Evolutionary conservation across 2,797 vertebrate species (phyloP).

Genomic region (Aldrovandia affinis): DNA sequence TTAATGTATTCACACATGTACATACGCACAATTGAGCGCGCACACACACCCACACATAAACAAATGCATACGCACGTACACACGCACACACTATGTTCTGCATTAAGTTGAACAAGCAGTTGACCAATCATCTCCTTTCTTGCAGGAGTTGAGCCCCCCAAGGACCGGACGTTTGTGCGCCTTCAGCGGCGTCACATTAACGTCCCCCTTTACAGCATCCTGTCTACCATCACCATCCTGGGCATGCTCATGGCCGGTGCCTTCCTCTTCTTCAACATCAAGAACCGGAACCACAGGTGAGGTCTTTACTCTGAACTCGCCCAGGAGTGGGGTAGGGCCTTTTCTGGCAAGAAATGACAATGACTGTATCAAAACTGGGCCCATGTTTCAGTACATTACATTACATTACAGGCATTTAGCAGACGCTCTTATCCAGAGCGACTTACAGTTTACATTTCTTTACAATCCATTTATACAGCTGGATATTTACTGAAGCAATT

Average conservation of each 20-base stretch:
- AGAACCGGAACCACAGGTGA: conserved; percentile 99
- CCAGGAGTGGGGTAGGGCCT: neutral
- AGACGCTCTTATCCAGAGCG: too few relatives aligned
- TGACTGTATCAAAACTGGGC: neutral
- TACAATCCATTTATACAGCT: too few relatives aligned
- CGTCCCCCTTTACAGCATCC: conserved; percentile 94
- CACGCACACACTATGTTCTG: neutral
- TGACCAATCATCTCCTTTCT: neutral
- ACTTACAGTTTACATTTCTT: too few relatives aligned
- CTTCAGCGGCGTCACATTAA: conserved; percentile 94
- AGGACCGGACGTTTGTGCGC: conserved; percentile 92
- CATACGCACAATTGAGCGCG: neutral
- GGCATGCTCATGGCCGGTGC: conserved; percentile 99
- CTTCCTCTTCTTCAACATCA: conserved; percentile 98
- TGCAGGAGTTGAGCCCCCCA: conserved; percentile 90
- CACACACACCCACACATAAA: neutral
- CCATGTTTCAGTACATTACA: too few relatives aligned
- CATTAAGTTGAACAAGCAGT: neutral
- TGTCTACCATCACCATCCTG: conserved; percentile 93
- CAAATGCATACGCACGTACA: neutral
- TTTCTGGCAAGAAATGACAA: neutral
- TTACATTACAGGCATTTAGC: too few relatives aligned
- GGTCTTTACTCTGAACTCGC: conserved; percentile 11
- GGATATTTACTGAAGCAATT: too few relatives aligned
- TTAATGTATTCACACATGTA: neutral